Evolutionary conservation across 2,797 vertebrate species (phyloP).

Genomic region (Rhabdophis nuchalis): DNA sequence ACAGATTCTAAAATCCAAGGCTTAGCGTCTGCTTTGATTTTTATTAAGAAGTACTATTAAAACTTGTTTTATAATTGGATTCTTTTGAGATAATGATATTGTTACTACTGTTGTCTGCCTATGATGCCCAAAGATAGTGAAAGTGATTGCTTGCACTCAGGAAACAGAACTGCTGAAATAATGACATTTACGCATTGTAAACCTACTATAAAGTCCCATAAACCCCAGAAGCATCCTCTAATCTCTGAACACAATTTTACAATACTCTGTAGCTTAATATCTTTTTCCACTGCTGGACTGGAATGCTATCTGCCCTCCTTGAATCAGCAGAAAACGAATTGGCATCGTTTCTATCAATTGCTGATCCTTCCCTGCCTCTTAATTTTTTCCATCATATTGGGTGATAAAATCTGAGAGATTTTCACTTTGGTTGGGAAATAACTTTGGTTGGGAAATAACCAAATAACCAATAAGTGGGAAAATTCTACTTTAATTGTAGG

Average conservation of each 20-base stretch:
- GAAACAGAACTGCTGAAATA: neutral
- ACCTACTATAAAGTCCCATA: neutral
- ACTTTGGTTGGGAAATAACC: neutral
- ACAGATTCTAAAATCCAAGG: neutral
- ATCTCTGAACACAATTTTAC: neutral
- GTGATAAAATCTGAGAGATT: neutral
- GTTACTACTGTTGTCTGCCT: neutral
- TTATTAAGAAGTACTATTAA: neutral
- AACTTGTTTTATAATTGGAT: neutral
- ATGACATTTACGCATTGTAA: neutral
- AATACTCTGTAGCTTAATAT: neutral
- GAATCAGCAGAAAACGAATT: neutral
- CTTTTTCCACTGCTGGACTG: neutral
- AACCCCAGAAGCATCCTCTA: neutral
- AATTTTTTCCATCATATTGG: neutral
- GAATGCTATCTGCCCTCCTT: neutral
- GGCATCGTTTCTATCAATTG: neutral
- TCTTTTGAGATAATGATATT: slow-evolving; percentile 16
- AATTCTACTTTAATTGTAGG: neutral
- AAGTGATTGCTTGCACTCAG: neutral
- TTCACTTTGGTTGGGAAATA: neutral
- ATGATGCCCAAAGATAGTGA: neutral
- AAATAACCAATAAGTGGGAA: neutral
- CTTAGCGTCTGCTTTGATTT: slow-evolving; percentile 27
- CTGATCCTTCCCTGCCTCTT: neutral